A percentile compares a stretch with the other conserved stretches of the same genome.
phyloP scores from a whole-genome alignment of 53 echinoderm and acorn worm species.

The Pentamera pediparva region DNA sequence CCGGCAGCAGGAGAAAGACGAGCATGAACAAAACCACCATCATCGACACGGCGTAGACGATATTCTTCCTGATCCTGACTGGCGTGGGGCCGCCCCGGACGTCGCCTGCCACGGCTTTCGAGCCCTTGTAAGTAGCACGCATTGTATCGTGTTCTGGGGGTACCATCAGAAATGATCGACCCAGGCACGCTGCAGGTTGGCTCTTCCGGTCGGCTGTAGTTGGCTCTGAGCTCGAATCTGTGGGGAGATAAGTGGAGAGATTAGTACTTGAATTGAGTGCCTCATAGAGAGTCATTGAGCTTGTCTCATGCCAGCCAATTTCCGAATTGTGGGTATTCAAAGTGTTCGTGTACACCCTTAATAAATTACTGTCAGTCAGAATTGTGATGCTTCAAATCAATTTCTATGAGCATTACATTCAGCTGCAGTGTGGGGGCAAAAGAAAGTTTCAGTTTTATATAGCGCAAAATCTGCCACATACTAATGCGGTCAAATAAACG shows the following conservation, averaged over 20 bases:
- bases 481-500: no score
- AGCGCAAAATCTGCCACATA: no score
- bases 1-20: constrained; percentile 39
- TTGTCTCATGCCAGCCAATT: not conserved
- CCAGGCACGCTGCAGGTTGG: not conserved
- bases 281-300: no score
- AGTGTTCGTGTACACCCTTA: no score
- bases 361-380: no score
- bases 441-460: no score
- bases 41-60: not conserved
- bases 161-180: not conserved
- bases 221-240: not conserved
- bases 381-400: no score
- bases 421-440: no score
- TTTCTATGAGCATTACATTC: no score
- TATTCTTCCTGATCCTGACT: constrained; percentile 13
- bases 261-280: no score
- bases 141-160: not conserved
- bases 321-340: no score
- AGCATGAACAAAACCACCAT: constrained; percentile 35
- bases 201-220: not conserved
- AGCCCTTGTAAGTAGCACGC: constrained; percentile 8
- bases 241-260: no score
- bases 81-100: constrained; percentile 1
- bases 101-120: constrained; percentile 6